These are phyloP conservation scores for Arbacia lixula DNA, from an alignment of 53 echinoderm and acorn worm genomes.

Conservation along the genomic window DNA sequence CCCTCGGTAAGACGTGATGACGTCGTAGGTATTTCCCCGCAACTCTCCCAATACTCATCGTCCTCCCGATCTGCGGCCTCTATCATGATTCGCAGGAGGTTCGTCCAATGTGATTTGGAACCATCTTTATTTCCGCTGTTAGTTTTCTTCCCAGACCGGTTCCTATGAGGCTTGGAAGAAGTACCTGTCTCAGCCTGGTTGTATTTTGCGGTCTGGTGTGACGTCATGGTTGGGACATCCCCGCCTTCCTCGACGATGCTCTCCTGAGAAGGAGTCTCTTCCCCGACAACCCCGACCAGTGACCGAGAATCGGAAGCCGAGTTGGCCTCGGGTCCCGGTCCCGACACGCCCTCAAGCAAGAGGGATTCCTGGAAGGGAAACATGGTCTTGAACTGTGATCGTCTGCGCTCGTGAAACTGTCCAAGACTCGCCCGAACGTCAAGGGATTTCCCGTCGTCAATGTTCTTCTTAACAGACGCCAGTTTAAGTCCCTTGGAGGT, in stretches of 20 bases:
- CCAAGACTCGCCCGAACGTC: background rate
- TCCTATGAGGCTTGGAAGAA: background rate
- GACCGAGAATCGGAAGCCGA: background rate
- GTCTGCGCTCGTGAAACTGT: slow-evolving; percentile 39
- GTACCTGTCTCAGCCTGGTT: background rate
- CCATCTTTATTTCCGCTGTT: background rate
- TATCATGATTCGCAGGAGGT: slow-evolving; percentile 23
- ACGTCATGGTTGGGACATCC: background rate
- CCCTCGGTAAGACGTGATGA: background rate
- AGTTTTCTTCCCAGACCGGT: background rate
- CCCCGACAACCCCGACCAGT: background rate
- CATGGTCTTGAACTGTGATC: slow-evolving; percentile 41
- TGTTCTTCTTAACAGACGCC: background rate
- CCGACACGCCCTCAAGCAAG: background rate
- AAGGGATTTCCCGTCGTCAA: background rate
- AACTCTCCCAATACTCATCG: background rate
- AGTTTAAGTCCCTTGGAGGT: background rate
- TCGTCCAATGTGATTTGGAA: background rate
- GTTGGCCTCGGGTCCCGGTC: background rate
- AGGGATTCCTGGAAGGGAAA: slow-evolving; percentile 31
- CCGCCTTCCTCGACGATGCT: background rate
- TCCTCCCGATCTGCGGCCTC: slow-evolving; percentile 33
- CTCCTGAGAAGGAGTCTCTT: slow-evolving; percentile 12
- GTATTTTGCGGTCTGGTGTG: background rate
- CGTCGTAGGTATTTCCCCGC: background rate